Percentiles rank a stretch among this genome's conserved stretches.
Conservation (phyloP, 2,888 invertebrate genomes). For the Creontiades dilutus region DNA sequence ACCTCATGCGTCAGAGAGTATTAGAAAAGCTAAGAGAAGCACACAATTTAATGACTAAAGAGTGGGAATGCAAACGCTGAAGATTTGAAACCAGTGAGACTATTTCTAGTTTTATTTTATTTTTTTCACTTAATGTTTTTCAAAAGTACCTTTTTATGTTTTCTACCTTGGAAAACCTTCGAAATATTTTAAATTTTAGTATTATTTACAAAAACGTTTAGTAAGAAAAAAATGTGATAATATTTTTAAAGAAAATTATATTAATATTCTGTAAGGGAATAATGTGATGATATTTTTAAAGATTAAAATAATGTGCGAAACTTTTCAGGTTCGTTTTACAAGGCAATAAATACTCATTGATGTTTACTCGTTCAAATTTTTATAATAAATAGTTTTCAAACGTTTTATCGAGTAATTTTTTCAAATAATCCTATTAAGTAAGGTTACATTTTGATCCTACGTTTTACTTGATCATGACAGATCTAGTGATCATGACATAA, state of each 20-base stretch:
- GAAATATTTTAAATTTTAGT: too few species aligned
- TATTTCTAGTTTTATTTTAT: background rate
- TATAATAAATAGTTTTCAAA: constrained; percentile 14
- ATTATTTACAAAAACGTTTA: too few species aligned
- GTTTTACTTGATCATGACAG: background rate
- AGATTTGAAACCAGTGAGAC: background rate
- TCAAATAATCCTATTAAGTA: constrained; percentile 5
- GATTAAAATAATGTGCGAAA: too few species aligned
- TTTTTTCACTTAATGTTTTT: background rate
- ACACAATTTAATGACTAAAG: background rate
- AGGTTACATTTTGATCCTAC: background rate
- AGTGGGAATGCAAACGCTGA: background rate
- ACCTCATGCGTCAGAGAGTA: constrained; percentile 2
- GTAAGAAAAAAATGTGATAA: too few species aligned
- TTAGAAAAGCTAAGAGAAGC: constrained; percentile 46
- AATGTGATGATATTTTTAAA: too few species aligned
- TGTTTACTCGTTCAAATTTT: constrained; percentile 1
- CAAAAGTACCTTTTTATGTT: too few species aligned
- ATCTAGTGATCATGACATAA: background rate
- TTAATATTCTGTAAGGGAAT: too few species aligned
- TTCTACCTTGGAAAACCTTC: too few species aligned
- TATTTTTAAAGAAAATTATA: too few species aligned
- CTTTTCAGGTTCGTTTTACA: too few species aligned
- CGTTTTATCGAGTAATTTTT: background rate
- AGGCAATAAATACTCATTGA: background rate